Conservation (phyloP, 2,888 invertebrate species). For the Helicoverpa assulta region DNA sequence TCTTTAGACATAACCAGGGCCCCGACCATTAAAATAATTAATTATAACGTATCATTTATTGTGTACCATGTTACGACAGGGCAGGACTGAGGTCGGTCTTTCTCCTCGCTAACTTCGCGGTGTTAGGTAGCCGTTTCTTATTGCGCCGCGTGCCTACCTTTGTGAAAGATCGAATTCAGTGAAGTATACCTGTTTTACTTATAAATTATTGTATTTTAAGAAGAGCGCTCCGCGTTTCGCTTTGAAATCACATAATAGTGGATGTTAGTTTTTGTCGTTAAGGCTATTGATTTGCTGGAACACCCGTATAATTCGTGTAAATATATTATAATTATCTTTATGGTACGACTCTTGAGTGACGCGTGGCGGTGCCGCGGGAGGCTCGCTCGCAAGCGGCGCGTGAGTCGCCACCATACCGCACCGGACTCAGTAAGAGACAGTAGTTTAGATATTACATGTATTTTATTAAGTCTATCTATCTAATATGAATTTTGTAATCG, state of each 20-base stretch:
- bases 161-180: constrained; percentile 56
- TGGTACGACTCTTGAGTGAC: constrained; percentile 84
- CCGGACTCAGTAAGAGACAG: constrained; percentile 76
- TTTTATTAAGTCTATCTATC: constrained; percentile 88
- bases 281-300: constrained; percentile 88
- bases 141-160: constrained; percentile 24
- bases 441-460: constrained; percentile 89
- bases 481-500: constrained; percentile 90
- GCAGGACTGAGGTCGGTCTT: constrained; percentile 50
- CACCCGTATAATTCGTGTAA: constrained; percentile 89
- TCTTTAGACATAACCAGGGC: constrained; percentile 68
- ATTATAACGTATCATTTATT: constrained; percentile 74
- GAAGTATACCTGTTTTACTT: constrained; percentile 73
- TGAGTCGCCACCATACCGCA: constrained; percentile 51
- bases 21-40: constrained; percentile 73
- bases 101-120: constrained; percentile 42
- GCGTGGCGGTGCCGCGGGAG: constrained; percentile 55
- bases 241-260: constrained; percentile 89
- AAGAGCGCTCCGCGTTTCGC: constrained; percentile 85
- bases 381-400: constrained; percentile 39
- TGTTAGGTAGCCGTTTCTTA: constrained; percentile 30
- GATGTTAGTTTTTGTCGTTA: constrained; percentile 88
- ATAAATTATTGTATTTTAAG: constrained; percentile 87
- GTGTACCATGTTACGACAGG: constrained; percentile 73
- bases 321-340: constrained; percentile 88